Evolutionary conservation across 2,113 vertebrate species (phyloP), one percentile per base, ranked within the genome.

Genomic region (Calypte anna): DNA sequence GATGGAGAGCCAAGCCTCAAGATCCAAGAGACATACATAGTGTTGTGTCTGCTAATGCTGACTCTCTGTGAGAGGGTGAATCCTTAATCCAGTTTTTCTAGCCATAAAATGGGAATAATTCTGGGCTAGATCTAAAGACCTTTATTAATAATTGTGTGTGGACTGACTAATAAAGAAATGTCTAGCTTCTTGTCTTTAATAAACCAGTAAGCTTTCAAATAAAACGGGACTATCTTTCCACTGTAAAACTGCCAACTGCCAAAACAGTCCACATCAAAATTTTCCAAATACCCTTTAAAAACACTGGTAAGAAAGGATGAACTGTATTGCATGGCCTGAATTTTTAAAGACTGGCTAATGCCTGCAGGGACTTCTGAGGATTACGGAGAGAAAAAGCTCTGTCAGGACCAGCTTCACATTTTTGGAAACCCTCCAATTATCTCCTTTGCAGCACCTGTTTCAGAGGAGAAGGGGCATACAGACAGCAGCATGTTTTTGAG

Each of bases 1-100:
- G 86, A 88, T 84, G 80, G 48, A 31, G 2, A 78, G 86, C 77
- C 86, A 86, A 15, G 48, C 59, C 51, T 38, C 57, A 43, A 66
- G 89, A 81, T 88, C 55, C 80, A 20, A 10, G 83, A 67, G 69
- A 57, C 25, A 21, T 75, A 57, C 25, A 21, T 75, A 6, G 14
- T 1, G 0, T 40, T 88, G 51, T 61, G 90, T 86, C 69, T 96
- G 46, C 73, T 83, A 40, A 10, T 88, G 67, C 78, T 73, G 82
- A 8, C 55, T 91, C 55, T 23, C 48, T 67, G 31, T 38, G 53
- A 46, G 79, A 82, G 88, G 58, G 78, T 50, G 53, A 86, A 72
- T 63, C 72, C 76, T 92, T 75, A 67, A 93, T 88, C 88, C 72
- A 67, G 79, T 92, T 96, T 94, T 93, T 84, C 88, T 83, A 62